Base-by-base conservation (phyloP, 2,113 vertebrate genomes). In the Ophthalmolycus amberensis region DNA sequence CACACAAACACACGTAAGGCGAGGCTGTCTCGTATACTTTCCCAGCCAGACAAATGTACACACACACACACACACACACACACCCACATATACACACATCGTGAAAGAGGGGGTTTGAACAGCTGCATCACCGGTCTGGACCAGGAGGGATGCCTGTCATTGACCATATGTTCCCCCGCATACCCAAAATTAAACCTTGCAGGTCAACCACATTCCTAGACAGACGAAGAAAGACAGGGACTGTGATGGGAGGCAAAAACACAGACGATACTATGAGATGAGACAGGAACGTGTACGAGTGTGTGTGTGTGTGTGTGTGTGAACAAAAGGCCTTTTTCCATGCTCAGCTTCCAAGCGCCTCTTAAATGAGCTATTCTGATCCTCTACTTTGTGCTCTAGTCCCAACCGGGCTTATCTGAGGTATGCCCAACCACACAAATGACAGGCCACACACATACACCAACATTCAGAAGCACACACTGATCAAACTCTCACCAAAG, bases 301-400 rank as follows among this genome's bases (percentile, higher is more conserved):
- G 32, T 25, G 25, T 25, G 25, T 25, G 25, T 25, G 25, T 4
- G 32, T 32, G 40, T 77, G 52, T 78, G 68, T 83, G 74, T 80
- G 79, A 86, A 85, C 60, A 79, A 82, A 65, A 71, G 79, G 46
- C 37, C 66, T 82, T 83, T 93, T 88, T 91, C 85, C 90, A 83
- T 89, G 75, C 37, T 64, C 69, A 1, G 77, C 78, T 77, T 91
- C 87, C 87, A 94, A 27, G 79, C 73, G 59, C 71, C 85, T 86
- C 80, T 89, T 86, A 90, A 90, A 91, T 80, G 80, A 91, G 90
- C 91, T 94, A 93, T 93, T 93, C 85, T 91, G 76, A 91, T 91
- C 90, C 86, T 87, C 75, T 40, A 44, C 75, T 85, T 80, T 79
- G 70, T 44, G 10, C 77, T 87, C 78, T 56, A 46, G 59, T 88